Base-by-base conservation (phyloP, 2,797 vertebrate species). In the Ctenosaura bakeri region DNA sequence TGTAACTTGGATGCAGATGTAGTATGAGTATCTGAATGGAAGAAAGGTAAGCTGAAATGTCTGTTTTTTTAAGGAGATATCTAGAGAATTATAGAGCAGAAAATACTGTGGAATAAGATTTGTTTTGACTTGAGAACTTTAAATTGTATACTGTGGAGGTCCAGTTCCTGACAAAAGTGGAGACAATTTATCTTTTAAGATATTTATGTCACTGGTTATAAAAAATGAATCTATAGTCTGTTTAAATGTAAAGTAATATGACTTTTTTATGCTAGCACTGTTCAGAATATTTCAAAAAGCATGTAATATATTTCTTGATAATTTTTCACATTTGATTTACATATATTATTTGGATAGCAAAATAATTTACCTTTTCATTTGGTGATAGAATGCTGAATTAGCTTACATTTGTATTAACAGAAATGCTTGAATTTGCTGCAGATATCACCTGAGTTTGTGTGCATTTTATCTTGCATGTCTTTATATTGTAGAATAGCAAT, bases 191-290 rank as follows among this genome's bases (percentile, higher is more conserved):
- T 78, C 7, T 71, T 85, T 89, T 64, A 46, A 73, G 77, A 26
- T 1, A 56, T n/a, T 69, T 76, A 69, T 2, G 29, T 88, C 88
- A 54, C 16, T 84, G 69, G 12, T 89, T 24, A 71, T 64, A 38
- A 46, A 46, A 29, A 79, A 10, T 1, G 4, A 91, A 90, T 83
- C 93, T 86, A 84, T 3, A 69, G 83, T 59, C 92, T 94, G 79
- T 91, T 89, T 89, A 93, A 90, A 90, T 89, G 90, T 89, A 76
- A 93, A 96, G 95, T 94, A 96, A 95, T 97, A 95, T 96, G 96
- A 96, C 93, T 96, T 96, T 46, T 97, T 96, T 93, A 91, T 94
- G 32, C 88, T 94, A 62, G 35, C 91, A 5, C 89, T 94, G 54
- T 52, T 92, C 64, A 7, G 92, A 77, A 89, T 89, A 82, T 90